These are phyloP conservation scores for Cyclina sinensis DNA, from an alignment of 1,140 invertebrate species.

Conservation along the genomic window DNA sequence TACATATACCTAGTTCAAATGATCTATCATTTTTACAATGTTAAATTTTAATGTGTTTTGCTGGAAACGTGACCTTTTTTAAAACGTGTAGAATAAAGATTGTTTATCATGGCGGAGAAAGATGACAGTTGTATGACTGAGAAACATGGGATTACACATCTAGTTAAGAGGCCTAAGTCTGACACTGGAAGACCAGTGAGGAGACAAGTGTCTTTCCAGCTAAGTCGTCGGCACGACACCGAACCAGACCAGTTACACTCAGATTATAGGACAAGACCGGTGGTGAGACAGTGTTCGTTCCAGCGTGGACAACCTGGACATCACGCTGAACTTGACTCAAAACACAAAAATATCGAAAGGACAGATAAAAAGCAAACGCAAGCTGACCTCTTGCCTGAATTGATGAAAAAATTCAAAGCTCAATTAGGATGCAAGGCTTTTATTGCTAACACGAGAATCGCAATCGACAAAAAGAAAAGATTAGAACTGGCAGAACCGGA, in stretches of 20 bases:
- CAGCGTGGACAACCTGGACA: not conserved
- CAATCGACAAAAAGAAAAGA: not conserved
- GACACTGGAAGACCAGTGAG: not conserved
- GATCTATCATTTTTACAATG: not conserved
- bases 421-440: conserved; percentile 29
- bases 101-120: not conserved
- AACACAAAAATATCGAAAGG: not conserved
- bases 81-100: not conserved
- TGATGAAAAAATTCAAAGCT: conserved; percentile 14
- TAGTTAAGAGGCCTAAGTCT: not conserved
- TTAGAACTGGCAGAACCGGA: not conserved
- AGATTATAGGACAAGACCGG: not conserved
- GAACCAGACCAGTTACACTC: not conserved
- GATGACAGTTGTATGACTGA: not conserved
- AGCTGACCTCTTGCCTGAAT: conserved; percentile 1
- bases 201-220: not conserved
- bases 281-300: conserved; percentile 18
- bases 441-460: conserved; percentile 5
- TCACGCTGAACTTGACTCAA: not conserved
- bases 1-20: too few species aligned
- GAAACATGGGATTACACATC: not conserved
- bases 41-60: not conserved
- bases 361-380: not conserved
- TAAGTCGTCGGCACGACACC: not conserved
- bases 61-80: not conserved